Evolutionary conservation across 2,113 vertebrate species (phyloP), one percentile per base, ranked within the genome.

Genomic region (Vidua macroura): DNA sequence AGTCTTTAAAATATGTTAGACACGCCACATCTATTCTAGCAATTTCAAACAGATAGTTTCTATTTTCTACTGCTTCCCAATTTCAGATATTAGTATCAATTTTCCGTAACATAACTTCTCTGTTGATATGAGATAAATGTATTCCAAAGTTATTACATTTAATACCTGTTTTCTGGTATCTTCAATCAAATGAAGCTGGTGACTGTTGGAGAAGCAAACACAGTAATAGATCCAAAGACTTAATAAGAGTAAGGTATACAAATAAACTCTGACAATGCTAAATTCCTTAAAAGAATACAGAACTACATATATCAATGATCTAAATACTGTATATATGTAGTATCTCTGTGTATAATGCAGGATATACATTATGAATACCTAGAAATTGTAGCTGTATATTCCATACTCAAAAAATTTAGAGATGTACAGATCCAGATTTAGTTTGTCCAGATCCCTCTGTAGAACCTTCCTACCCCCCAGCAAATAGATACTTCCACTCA

Each of bases 51-150:
- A 84, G 66, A 60, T 11, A 66, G 37, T 24, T 85, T 62, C 13
- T 66, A 31, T 92, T 85, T 89, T 74, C 63, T 48, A 24, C 12
- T 68, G 22, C 44, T 88, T 88, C 75, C 25, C 15, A 4, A 46
- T 69, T 95, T 78, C 66, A 75, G 58, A 66, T 66, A 92, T 77
- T 92, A 74, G 35, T 77, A 84, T 62, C 41, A 92, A n/a, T 83
- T 74, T 95, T 37, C 49, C 1, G 0, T 53, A 94, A 70, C 15
- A 90, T 11, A 86, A 53, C 46, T 79, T 25, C 15, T 51, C 59
- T 67, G n/a, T n/a, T 89, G 75, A 95, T 94, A 77, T 3, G 27
- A 93, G 64, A 91, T 63, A 94, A 91, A 20, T 44, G 86, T 80
- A 95, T 58, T 94, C 63, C 24, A 73, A 74, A 74, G 73, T 31